These are phyloP conservation scores for Macaria liturata DNA, from an alignment of 2,888 invertebrate genomes.

Conservation along the genomic window DNA sequence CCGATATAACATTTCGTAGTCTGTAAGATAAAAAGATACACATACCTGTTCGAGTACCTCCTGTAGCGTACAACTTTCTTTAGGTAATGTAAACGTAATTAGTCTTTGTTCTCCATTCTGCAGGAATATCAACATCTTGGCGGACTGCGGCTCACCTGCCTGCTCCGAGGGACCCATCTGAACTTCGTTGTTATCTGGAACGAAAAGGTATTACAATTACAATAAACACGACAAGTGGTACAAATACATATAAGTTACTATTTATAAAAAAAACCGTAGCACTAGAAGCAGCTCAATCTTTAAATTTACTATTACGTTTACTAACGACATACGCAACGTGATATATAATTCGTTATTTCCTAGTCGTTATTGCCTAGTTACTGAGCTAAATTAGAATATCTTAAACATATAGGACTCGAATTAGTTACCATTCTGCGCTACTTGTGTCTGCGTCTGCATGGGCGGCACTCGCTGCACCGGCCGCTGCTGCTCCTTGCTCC, in stretches of 20 bases:
- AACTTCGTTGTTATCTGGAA: constrained; percentile 66
- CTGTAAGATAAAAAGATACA: background rate
- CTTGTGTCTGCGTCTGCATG: constrained; percentile 69
- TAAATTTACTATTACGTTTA: no score
- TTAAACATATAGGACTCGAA: background rate
- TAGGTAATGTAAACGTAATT: constrained; percentile 91
- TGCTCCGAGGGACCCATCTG: constrained; percentile 68
- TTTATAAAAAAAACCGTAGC: no score
- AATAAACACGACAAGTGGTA: no score
- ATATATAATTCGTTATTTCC: no score
- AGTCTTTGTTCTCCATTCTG: constrained; percentile 91
- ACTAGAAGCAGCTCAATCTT: no score
- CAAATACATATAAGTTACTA: no score
- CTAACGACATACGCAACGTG: no score
- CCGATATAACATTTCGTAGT: no score
- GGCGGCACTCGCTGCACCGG: constrained; percentile 78
- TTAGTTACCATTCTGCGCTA: constrained; percentile 49
- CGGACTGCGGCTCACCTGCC: constrained; percentile 85
- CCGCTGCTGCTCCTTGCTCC: constrained; percentile 73
- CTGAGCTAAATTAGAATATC: no score
- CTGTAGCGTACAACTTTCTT: constrained; percentile 91
- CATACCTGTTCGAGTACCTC: constrained; percentile 90
- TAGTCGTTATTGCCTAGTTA: no score
- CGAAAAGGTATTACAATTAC: no score
- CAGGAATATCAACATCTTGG: constrained; percentile 91